Conservation (phyloP, 2,888 invertebrate species). For the Pristionchus exspectatus region DNA sequence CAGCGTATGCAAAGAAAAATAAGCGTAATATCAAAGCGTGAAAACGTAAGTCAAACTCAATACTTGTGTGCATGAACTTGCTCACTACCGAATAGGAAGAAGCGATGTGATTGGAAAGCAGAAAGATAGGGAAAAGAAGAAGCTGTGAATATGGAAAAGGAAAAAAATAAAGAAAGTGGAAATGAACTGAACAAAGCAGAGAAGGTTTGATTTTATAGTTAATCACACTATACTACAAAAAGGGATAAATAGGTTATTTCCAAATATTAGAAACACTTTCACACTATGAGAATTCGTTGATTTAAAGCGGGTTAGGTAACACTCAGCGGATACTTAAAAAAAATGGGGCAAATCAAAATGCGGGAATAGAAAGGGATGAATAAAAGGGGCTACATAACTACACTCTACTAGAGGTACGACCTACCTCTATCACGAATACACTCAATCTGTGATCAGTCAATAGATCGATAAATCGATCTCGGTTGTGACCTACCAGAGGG, state of each 20-base stretch:
- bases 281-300: not conserved
- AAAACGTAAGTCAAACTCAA: constrained; percentile 31
- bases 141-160: not conserved
- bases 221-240: constrained; percentile 36
- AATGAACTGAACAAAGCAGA: constrained; percentile 1
- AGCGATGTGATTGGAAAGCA: constrained; percentile 4
- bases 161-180: not conserved
- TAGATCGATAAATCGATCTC: constrained; percentile 1
- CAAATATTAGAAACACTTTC: constrained; percentile 38
- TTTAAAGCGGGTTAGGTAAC: constrained; percentile 28
- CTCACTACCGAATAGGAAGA: not conserved
- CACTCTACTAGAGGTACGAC: constrained; percentile 42
- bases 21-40: constrained; percentile 26
- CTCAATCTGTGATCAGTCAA: constrained; percentile 44
- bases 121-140: constrained; percentile 15
- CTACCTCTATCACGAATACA: constrained; percentile 49
- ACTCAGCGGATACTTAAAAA: constrained; percentile 16
- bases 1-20: not conserved
- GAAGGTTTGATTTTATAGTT: not conserved
- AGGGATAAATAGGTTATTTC: constrained; percentile 27
- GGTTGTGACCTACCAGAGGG: constrained; percentile 18
- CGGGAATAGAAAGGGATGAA: not conserved
- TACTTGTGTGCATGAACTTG: constrained; percentile 18
- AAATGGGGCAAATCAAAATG: constrained; percentile 25
- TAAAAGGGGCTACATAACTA: constrained; percentile 13